Base-by-base conservation (phyloP, 2,113 vertebrate genomes). In the Cygnus atratus region DNA sequence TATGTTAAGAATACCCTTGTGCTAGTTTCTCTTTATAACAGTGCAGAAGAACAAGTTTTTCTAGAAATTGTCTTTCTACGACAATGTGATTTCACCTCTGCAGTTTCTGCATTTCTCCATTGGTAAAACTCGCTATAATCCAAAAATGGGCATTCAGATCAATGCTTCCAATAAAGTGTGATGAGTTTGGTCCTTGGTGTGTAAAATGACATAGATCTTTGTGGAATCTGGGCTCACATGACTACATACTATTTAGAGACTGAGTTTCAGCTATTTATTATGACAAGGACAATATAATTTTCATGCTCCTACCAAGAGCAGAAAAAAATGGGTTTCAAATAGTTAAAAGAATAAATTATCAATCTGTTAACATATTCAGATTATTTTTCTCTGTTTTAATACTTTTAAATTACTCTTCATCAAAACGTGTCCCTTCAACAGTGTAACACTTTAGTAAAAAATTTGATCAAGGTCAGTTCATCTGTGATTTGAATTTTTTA, bases 21-120 rank as follows among this genome's bases (percentile, higher is more conserved):
- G 2, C 9, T 62, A 35, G 2, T 6, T 5, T 17, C 12, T 55
- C 14, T 33, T 62, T 52, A 57, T 11, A 37, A 8, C 1, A 3
- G 3, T 50, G 20, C 28, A 66, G 48, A 44, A 74, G 13, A 46
- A 48, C 19, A 55, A 7, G 5, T 35, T 18, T 43, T 75, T 91
- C n/a, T 59, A 91, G 63, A 87, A 18, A 25, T 18, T 65, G 12
- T 19, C 2, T 85, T 88, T 76, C 25, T 13, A 50, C 7, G 26
- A 54, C 11, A 57, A 9, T 26, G 3, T 43, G 13, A 52, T 72
- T 84, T 87, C 43, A 3, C 22, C 16, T 74, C 31, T 75, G 19
- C 4, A 63, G 8, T 78, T 95, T 29, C 57, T 61, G 12, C 1
- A 7, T 71, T 90, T 74, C 66, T 48, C 21, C 11, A 55, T 14